These are phyloP conservation scores for Allobates femoralis DNA, from an alignment of 2,797 vertebrate species.

Conservation along the genomic window DNA sequence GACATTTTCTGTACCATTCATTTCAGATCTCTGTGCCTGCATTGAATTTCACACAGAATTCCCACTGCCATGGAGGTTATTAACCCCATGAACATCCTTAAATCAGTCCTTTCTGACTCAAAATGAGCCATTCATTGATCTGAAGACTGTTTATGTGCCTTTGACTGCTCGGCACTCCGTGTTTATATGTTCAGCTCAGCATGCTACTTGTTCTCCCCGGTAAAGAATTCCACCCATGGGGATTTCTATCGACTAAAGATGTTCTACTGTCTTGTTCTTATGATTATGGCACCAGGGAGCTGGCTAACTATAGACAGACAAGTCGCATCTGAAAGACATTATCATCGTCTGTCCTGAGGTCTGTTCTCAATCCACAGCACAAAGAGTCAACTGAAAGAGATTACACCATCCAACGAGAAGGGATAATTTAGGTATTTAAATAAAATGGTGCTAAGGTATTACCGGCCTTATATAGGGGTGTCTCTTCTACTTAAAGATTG, in stretches of 20 bases:
- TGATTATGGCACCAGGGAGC: conserved; percentile 59
- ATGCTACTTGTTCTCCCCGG: conserved; percentile 48
- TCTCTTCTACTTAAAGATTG: conserved; percentile 30
- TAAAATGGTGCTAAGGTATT: conserved; percentile 40
- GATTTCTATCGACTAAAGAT: conserved; percentile 65
- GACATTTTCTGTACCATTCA: neutral
- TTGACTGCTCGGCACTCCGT: conserved; percentile 33
- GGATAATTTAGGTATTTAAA: conserved; percentile 60
- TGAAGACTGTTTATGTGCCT: conserved; percentile 57
- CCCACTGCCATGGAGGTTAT: conserved; percentile 33
- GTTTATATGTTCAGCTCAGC: conserved; percentile 62
- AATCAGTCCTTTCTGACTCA: conserved; percentile 19
- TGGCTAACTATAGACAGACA: conserved; percentile 62
- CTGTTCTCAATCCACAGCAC: conserved; percentile 60
- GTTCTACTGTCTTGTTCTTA: conserved; percentile 63
- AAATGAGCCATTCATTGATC: conserved; percentile 50
- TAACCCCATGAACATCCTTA: neutral
- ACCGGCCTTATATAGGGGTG: neutral
- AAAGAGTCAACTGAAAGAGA: conserved; percentile 59
- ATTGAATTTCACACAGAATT: neutral
- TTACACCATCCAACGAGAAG: conserved; percentile 46
- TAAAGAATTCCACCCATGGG: conserved; percentile 64
- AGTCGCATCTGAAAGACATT: conserved; percentile 67
- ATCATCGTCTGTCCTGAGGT: conserved; percentile 51
- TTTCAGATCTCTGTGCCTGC: neutral